phyloP scores from a whole-genome alignment of 2,888 invertebrate genomes.

The Mesoligia furuncula region DNA sequence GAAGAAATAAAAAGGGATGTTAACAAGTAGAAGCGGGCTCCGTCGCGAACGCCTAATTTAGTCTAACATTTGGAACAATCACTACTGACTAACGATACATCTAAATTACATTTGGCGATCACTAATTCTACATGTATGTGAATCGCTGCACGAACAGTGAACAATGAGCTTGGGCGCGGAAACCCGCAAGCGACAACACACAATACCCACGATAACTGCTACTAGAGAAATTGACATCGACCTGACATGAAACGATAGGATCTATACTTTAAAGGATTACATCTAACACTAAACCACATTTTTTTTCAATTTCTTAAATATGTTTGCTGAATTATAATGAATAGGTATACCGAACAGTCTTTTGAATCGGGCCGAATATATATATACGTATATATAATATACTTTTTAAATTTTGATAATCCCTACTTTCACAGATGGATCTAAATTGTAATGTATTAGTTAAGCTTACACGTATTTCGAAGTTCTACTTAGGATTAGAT shows the following conservation, averaged over 20 bases:
- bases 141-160: conserved; percentile 79
- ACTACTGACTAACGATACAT: conserved; percentile 89
- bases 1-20: conserved; percentile 49
- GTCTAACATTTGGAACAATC: conserved; percentile 90
- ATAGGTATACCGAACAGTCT: conserved; percentile 93
- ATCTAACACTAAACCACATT: conserved; percentile 81
- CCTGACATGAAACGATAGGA: conserved; percentile 78
- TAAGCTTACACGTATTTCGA: conserved; percentile 81
- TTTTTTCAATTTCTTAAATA: conserved; percentile 79
- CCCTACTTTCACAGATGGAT: conserved; percentile 87
- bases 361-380: conserved; percentile 92
- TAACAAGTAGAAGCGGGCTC: conserved; percentile 74
- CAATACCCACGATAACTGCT: conserved; percentile 76
- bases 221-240: conserved; percentile 83
- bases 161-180: conserved; percentile 61
- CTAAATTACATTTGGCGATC: conserved; percentile 90
- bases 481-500: conserved; percentile 77
- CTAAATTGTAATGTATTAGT: conserved; percentile 80
- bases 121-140: conserved; percentile 86
- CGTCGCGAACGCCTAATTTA: conserved; percentile 84
- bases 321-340: conserved; percentile 85
- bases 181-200: conserved; percentile 75
- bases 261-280: conserved; percentile 77
- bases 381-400: conserved; percentile 55
- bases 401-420: conserved; percentile 82